Base-by-base conservation (phyloP, 2,888 invertebrate genomes). In the Mesoligia furuncula region DNA sequence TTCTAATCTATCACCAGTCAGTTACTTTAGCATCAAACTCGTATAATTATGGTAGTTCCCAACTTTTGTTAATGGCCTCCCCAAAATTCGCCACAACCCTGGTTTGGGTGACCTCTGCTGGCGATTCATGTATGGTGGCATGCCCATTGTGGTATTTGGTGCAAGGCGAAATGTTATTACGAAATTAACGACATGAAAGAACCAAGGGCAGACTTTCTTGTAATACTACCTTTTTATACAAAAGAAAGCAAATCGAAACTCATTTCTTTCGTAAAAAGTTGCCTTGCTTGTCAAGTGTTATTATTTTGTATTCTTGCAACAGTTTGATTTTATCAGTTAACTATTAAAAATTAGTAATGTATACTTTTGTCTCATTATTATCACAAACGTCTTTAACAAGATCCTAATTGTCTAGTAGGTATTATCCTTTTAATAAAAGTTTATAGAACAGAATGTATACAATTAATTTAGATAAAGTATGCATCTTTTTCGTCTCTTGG, bases 121-220 rank as follows among this genome's bases (percentile, higher is more conserved):
- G 13, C 20, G 17, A 67, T 31, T 48, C 13, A 15, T 45, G 67
- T 57, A 13, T 51, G 11, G n/a, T 65, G 45, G 42, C 45, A 54
- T 79, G 54, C 24, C 62, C 24, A 15, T 75, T 70, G 51, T 68
- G 83, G 67, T 83, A 84, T 83, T 84, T 86, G 57, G 84, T 83
- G 79, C 86, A 84, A 86, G 84, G 86, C 70, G 73, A 84, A 73
- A 62, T 71, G 39, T 83, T 75, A 86, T 75, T 71, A 83, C 69
- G n/a, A 54, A 65, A 67, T 75, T 65, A 73, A 71, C 69, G 42
- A 65, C 67, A 72, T 79, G 61, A 74, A 65, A 65, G 15, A 69
- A 61, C 73, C 86, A 84, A 84, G 84, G 84, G 54, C 84, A 73
- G 61, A 39, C 61, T 79, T 86, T 83, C 84, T 72, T 79, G 78